Conservation (phyloP, 2,888 invertebrate species). For the Leptopilina myrica region DNA sequence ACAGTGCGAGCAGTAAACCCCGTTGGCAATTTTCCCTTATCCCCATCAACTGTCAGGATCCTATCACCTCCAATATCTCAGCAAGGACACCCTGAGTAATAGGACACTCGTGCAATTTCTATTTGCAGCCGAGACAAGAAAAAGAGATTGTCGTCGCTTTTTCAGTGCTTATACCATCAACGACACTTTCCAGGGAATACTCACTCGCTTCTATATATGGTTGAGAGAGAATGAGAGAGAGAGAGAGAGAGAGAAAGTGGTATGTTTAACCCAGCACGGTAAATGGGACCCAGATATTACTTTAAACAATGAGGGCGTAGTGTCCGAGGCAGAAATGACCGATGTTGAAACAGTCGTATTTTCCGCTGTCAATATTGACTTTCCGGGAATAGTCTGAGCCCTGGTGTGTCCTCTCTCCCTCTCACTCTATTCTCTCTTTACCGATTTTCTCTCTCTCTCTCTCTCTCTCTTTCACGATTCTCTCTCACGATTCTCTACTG, state of each 20-base stretch:
- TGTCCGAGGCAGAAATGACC: conserved; percentile 28
- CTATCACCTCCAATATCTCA: conserved; percentile 36
- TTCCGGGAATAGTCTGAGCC: conserved; percentile 13
- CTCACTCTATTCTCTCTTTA: too few relatives aligned
- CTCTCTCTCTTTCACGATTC: too few relatives aligned
- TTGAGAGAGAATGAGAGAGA: too few relatives aligned
- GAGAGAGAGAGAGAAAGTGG: conserved; percentile 12
- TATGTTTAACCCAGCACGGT: conserved; percentile 25
- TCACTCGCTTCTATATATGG: not conserved
- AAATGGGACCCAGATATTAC: conserved; percentile 17
- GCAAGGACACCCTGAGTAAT: conserved; percentile 33
- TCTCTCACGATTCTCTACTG: not conserved
- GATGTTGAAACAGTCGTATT: conserved; percentile 24
- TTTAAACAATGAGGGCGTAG: conserved; percentile 11
- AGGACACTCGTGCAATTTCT: conserved; percentile 33
- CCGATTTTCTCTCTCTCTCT: too few relatives aligned
- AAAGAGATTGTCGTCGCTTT: conserved; percentile 31
- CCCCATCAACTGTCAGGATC: conserved; percentile 11
- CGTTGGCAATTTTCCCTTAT: conserved; percentile 21
- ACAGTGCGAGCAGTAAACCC: not conserved
- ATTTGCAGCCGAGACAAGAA: conserved; percentile 36
- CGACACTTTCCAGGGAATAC: conserved; percentile 33
- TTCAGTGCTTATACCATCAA: conserved; percentile 26
- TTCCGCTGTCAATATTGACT: conserved; percentile 37
- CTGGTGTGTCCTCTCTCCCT: not conserved